Evolutionary conservation across 1,140 invertebrate species (phyloP), one percentile per base, ranked within the genome.

Genomic region (Armadillidium nasatum): DNA sequence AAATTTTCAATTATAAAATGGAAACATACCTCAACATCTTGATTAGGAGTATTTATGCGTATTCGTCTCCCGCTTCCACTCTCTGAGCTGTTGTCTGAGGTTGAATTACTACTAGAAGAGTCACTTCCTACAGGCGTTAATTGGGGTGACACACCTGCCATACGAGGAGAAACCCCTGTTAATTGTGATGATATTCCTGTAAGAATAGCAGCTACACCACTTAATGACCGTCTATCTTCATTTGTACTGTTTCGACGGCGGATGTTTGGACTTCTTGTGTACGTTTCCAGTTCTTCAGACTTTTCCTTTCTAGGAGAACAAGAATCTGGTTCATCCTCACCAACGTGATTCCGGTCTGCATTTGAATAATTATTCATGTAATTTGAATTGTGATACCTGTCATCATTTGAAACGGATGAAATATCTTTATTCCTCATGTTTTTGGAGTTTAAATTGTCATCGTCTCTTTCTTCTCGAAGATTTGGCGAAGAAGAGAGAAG

Each of bases 401-500:
- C 50, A 60, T 60, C 50, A 15, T 60, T 60, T 13, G 50, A 13
- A 19, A 60, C 50, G 4, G 11, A 15, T 13, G 50, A 13, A 19
- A 60, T 19, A 15, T 60, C 50, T 60, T 60, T 60, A 60, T 60
- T 60, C 7, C 50, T 60, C 19, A 19, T 60, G 19, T 60, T 60
- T 60, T 60, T 60, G 11, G 50, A 60, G 19, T 60, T 60, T 60
- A 60, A 7, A 60, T 60, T 60, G 50, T 19, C 50, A 60, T 60
- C 50, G 50, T 60, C 50, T 15, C 11, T 60, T 19, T 60, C 50
- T 13, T 60, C 7, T 3, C 1, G 50, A 60, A 60, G 50, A 60
- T 13, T 60, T 60, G 50, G 50, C 11, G 50, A 60, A 13, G 50
- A 60, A 13, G 78, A 69, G 10, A 79, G 72, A 44, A 79, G 75